Evolutionary conservation across 2,888 invertebrate genomes (phyloP), one percentile per base, ranked within the genome.

Genomic region (Thymelicus lineola): DNA sequence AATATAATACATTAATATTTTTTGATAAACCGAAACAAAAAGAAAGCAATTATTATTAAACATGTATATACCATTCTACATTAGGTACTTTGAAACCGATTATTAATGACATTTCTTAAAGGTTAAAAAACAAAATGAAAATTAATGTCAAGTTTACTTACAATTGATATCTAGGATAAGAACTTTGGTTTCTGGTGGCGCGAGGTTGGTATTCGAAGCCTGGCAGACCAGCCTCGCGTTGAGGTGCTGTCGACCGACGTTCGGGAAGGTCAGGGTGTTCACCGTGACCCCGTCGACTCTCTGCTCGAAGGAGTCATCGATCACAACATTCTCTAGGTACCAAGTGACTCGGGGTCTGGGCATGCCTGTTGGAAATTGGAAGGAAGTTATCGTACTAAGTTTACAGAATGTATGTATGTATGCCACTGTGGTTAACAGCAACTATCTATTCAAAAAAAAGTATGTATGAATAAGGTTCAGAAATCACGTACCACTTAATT

Each of bases 191-290:
- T 96, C 95, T 17, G 98, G 97, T 57, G 95, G 95, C 55, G 96
- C 96, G 77, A 97, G 93, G 86, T 97, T 97, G 78, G 97, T 98
- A 90, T 98, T 98, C 82, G 96, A 96, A 20, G 98, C 98, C 89
- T 97, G 97, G 90, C 98, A 98, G 81, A 97, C 96, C 81, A 98
- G 96, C 81, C 97, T 94, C 68, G 97, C 95, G 90, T 97, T 96
- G 75, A 97, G 95, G 90, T 98, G 97, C 89, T 97, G 96, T 63
- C 98, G 93, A 15, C 97, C 97, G 76, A 98, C 95, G 87, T 95
- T 96, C 73, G 97, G 96, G 86, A 97, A 97, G 74, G 95, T 95
- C 82, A 98, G 94, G 79, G 96, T 95, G 94, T 98, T 98, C 79
- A 96, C 95, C 67, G 97, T 97, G 73, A 96, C 93, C 53, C 96